Base-by-base conservation (phyloP, 1,140 invertebrate genomes). In the Bombus pyrosoma region DNA sequence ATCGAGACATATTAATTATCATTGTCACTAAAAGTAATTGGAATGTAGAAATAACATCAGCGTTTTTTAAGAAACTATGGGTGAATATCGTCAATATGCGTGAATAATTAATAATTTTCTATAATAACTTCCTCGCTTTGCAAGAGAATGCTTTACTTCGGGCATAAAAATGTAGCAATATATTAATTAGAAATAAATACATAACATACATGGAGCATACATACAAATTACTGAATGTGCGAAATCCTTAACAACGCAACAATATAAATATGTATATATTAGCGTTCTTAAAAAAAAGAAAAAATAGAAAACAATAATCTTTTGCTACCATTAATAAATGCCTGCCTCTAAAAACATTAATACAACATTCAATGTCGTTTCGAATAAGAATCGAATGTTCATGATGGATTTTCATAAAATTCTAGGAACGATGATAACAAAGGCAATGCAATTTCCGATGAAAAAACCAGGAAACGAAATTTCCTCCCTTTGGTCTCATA, bases 391-490 rank as follows among this genome's bases (percentile, higher is more conserved):
- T 62, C 1, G 34, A n/a, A 18, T 22, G 37, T 62, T 75, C 22
- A 37, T 57, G 22, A 2, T 15, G 8, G 1, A 13, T 73, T 34
- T 73, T 37, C 9, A 22, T 22, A 25, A 37, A 57, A 28, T 37
- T 75, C 5, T 32, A 53, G 18, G 22, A 22, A 15, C 28, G 39
- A 15, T 15, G 22, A 39, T 22, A 25, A 53, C 28, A 53, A 57
- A n/a, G 43, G 15, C 43, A 47, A 68, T 43, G 25, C 64, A 53
- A 80, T 80, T 80, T 80, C 41, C 78, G 34, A 53, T 15, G 13
- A 34, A 69, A 66, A 18, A 79, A 22, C 43, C 41, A 10, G 53
- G 8, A 78, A 78, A 79, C 77, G 25, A 79, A 47, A 79, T 79
- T 37, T 47, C 25, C 64, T 9, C 41, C 9, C 41, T 47, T 68